Conservation (phyloP, 1,140 invertebrate species). For the Leguminivora glycinivorella region DNA sequence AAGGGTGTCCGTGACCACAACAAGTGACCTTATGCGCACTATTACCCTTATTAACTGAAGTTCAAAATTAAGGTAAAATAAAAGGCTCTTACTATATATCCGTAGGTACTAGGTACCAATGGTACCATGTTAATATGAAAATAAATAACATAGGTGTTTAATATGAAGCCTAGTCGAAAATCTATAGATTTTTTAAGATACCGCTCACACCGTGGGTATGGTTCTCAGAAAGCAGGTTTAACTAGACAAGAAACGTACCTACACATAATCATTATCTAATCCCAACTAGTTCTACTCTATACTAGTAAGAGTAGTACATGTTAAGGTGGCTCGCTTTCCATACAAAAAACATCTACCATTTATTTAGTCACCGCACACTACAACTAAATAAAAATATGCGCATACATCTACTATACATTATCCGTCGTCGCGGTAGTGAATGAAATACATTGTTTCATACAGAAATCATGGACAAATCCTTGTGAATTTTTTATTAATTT, state of each 20-base stretch:
- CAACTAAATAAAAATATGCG: no score
- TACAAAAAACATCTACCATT: no score
- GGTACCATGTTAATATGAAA: not conserved
- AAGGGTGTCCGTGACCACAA: not conserved
- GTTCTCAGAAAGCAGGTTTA: not conserved
- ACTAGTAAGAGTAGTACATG: not conserved
- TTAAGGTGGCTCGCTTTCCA: no score
- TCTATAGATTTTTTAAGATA: no score
- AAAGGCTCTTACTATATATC: not conserved
- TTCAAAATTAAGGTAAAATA: not conserved
- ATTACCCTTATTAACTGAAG: not conserved
- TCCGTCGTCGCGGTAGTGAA: no score
- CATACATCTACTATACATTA: no score
- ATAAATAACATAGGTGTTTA: no score
- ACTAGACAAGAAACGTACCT: not conserved
- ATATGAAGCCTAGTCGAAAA: not conserved
- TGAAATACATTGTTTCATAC: no score
- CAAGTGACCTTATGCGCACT: not conserved
- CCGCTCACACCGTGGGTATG: not conserved
- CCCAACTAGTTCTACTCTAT: not conserved
- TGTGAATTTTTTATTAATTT: no score
- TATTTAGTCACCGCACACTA: no score
- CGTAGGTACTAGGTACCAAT: not conserved
- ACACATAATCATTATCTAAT: not conserved
- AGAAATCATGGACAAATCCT: no score